Conservation (phyloP, 1,140 invertebrate species). For the Zaprionus vittiger region DNA sequence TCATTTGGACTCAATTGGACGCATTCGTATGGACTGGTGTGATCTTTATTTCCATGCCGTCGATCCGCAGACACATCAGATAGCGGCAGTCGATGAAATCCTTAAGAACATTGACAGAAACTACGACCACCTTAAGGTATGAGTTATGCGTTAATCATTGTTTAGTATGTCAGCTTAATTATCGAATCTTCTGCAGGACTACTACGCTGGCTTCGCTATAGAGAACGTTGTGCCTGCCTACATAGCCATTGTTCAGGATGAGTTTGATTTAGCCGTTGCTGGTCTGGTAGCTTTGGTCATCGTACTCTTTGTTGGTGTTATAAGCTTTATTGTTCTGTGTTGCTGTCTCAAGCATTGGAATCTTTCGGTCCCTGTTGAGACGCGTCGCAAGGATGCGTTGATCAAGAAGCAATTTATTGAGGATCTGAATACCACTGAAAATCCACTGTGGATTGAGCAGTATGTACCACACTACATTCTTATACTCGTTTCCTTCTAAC, state of each 20-base stretch:
- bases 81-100: conserved; percentile 91
- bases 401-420: conserved; percentile 93
- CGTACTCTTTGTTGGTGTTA: conserved; percentile 93
- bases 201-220: conserved; percentile 89
- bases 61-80: conserved; percentile 89
- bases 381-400: conserved; percentile 89
- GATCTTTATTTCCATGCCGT: conserved; percentile 95
- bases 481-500: not conserved
- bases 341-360: conserved; percentile 93
- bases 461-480: conserved; percentile 22
- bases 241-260: conserved; percentile 87
- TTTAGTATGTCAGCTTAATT: not conserved
- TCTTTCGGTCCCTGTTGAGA: conserved; percentile 86
- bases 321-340: conserved; percentile 94
- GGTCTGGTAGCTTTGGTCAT: conserved; percentile 94
- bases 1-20: conserved; percentile 89
- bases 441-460: conserved; percentile 97
- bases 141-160: not conserved
- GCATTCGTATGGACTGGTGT: conserved; percentile 91
- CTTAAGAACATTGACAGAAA: conserved; percentile 93
- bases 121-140: conserved; percentile 91
- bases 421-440: conserved; percentile 94
- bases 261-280: conserved; percentile 93
- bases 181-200: conserved; percentile 59
- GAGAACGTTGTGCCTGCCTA: conserved; percentile 91